Base-by-base conservation (phyloP, 2,888 invertebrate species). In the Drosophila borborema region DNA sequence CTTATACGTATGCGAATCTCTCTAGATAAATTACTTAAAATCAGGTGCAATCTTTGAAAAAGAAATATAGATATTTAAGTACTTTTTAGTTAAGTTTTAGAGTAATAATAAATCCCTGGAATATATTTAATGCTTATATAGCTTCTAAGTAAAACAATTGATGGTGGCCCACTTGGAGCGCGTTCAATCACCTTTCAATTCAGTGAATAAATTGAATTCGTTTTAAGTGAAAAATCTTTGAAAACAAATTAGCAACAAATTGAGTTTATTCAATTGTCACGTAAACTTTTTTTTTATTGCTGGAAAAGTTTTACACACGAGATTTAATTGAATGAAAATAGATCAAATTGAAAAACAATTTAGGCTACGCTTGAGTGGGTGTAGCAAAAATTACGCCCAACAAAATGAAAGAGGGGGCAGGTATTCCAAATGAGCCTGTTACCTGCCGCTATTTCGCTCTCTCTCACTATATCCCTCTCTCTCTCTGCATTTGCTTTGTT, bases 311-410 rank as follows among this genome's bases (percentile, higher is more conserved):
- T n/a, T 48, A 38, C 54, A 18, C n/a, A 41, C 46, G 46, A 45
- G 49, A 34, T 72, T 77, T 72, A 70, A 84, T 84, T 86, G 86
- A 83, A 83, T 78, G 66, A 65, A 67, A 64, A 54, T 41, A 48
- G 55, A 64, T 65, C 43, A 65, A 72, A 77, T 74, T 63, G 63
- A 54, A 75, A 81, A 81, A 74, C 78, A 78, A 71, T 70, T 74
- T 64, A 48, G 62, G 60, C 55, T 46, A 77, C 71, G 78, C 78
- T 77, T 74, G 46, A 77, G 46, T 53, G 46, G 62, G 23, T 64
- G 51, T 51, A 14, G 18, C 28, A 31, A n/a, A 28, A 16, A 16
- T 9, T 28, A 8, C 48, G 48, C 18, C 31, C 49, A 6, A n/a
- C 31, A 16, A 48, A 48, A 28, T 4, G 20, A 46, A 49, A n/a